Evolutionary conservation across 1,140 invertebrate species (phyloP), one percentile per base, ranked within the genome.

Genomic region (Coelopa frigida): DNA sequence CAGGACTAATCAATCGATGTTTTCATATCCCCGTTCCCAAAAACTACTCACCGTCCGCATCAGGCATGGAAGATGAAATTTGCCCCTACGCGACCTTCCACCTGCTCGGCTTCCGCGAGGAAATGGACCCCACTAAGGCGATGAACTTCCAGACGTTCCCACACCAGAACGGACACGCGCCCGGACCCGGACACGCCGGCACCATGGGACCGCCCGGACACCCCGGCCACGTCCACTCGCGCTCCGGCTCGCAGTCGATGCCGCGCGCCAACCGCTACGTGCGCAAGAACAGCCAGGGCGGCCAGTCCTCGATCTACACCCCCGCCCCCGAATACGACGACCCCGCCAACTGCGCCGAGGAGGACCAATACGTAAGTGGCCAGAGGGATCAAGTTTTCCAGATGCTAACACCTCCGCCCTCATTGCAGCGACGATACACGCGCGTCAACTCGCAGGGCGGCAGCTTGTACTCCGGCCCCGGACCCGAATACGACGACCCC

Each of bases 41-140:
- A n/a, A n/a, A n/a, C n/a, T n/a, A n/a, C n/a, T n/a, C n/a, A n/a
- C n/a, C n/a, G n/a, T n/a, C n/a, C 27, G 36, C 10, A 23, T 26
- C 74, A 87, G 88, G 88, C 70, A 89, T 90, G 80, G 89, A 93
- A 69, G 89, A 94, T 72, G 89, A 94, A 69, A 93, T 93, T 67
- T 92, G 89, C 71, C 89, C 89, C 11, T 94, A 94, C 71, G 89
- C 89, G 3, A 94, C 89, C 12, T 94, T 94, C 83, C 89, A 94
- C 68, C 75, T 94, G 53, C 78, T 94, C 38, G 89, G 89, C 54
- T 93, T 94, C 83, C 84, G 89, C 52, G 89, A 94, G 69, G 89
- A 94, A 78, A 91, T 92, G 87, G 89, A 92, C 68, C 88, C 89
- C 14, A 84, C 78, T 66, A 90, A 90, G 72, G 85, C 85, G 20